Evolutionary conservation across 2,797 vertebrate genomes (phyloP), one percentile per base, ranked within the genome.

Genomic region (Sciaenops ocellatus): DNA sequence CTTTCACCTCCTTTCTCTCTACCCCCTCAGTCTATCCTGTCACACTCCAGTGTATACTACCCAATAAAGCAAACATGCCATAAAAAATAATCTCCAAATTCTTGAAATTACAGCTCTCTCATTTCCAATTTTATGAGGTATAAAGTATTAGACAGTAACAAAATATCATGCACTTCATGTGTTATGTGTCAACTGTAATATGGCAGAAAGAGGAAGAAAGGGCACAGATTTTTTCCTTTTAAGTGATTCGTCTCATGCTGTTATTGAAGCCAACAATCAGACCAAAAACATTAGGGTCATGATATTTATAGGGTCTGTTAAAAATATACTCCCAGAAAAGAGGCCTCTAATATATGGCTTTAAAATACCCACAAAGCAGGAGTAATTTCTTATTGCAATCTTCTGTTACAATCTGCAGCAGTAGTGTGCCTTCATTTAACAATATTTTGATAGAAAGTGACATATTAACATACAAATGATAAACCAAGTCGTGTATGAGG

Each of bases 41-140:
- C 85, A 88, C 75, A 82, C 69, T 85, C 81, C 3, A 51, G 76
- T 80, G 84, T 89, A 85, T 71, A 90, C 80, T 82, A 79, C 77
- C 88, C 82, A 84, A 88, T 89, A 90, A 90, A 92, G 79, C 80
- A 89, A 88, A 91, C 63, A 87, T 8, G 73, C 82, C 80, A 83
- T 91, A 84, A 88, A 90, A 88, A 80, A 85, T 82, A 52, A 90
- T 87, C 80, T 87, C 76, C 52, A 85, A 89, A 89, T 84, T 89
- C 78, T 80, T 78, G n/a, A 89, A 88, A 92, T 85, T 84, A 90
- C 57, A 82, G 69, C 78, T 30, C 48, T 86, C 62, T 85, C 82
- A 57, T 89, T 90, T 80, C 60, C 1, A 26, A 63, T 90, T 87
- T 90, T 90, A 89, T 62, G 84, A 87, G 79, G 74, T 62, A 66